Evolutionary conservation across 1,140 invertebrate species (phyloP), one percentile per base, ranked within the genome.

Genomic region (Cyrtorhinus lividipennis): DNA sequence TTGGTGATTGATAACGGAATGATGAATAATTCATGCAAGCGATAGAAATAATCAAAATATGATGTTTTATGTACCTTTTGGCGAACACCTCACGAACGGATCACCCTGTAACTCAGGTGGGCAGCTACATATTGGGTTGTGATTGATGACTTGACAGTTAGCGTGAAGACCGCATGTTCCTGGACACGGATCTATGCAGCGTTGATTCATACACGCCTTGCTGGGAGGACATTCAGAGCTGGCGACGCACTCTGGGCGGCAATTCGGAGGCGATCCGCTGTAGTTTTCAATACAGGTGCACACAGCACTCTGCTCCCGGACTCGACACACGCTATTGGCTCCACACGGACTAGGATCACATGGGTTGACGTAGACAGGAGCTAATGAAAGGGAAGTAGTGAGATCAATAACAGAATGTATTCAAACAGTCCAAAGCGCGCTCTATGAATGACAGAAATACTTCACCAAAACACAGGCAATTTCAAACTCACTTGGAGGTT

Each of bases 91-190:
- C 2, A 85, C 79, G 68, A 90, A 90, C 24, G 90, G 89, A 82
- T 92, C 87, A n/a, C 89, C 89, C 1, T 81, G 78, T 60, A 79
- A 82, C 18, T 82, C 79, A 30, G 80, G 78, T 59, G 85, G 81
- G 72, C 90, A 93, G 61, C 83, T 86, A 66, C 90, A 92, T 57
- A 90, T 86, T 0, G 88, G 87, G 72, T 89, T 88, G 70, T 92
- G 90, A 68, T 88, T 86, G 59, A 84, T 79, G 0, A 90, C 86
- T 68, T 85, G 81, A 65, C 89, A 92, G 30, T 82, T 75, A 26
- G 89, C 86, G 68, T 87, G 83, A 13, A 83, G 74, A 2, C 88
- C 89, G 71, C 89, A 93, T 8, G 83, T 84, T 56, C 84, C 84
- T 15, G 80, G 75, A 67, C 90, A 94, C 3, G 90, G 90, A 75